These are phyloP conservation scores for Arenaria interpres DNA, from an alignment of 2,113 vertebrate genomes.

Conservation along the genomic window DNA sequence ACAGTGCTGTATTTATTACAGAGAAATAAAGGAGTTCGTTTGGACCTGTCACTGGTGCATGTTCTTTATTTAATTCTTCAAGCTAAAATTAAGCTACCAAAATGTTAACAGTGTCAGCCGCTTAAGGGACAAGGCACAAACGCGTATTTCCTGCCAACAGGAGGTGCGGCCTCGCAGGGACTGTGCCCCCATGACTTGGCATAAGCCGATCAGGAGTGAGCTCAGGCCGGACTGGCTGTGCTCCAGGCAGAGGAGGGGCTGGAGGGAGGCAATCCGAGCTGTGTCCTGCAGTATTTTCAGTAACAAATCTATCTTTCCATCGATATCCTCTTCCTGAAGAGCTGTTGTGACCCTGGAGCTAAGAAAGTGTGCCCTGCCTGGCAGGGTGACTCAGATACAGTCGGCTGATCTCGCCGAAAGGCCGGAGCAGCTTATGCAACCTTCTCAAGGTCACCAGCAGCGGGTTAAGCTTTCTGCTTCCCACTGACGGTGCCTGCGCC, in stretches of 20 bases:
- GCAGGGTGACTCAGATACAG: not conserved
- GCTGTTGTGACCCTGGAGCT: not conserved
- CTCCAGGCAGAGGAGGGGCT: not conserved
- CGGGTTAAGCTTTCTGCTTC: not conserved
- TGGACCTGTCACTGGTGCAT: not conserved
- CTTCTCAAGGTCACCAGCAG: not conserved
- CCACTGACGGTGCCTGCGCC: not conserved
- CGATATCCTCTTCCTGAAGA: not conserved
- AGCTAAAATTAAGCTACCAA: not conserved
- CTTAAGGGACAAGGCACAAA: not conserved
- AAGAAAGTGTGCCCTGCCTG: not conserved
- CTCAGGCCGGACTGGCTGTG: not conserved
- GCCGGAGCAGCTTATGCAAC: not conserved
- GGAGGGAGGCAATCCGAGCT: not conserved
- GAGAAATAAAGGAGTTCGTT: slow-evolving; percentile 51
- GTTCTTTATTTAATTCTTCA: not conserved
- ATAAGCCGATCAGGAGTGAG: not conserved
- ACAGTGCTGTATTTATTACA: not conserved
- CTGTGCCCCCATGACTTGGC: not conserved
- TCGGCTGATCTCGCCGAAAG: not conserved
- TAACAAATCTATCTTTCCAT: not conserved
- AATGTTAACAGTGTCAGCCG: fast-evolving
- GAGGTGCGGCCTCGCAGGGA: not conserved
- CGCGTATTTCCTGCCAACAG: not conserved
- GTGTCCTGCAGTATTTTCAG: not conserved